These are phyloP conservation scores for Muscidifurax raptorellus DNA, from an alignment of 1,140 invertebrate genomes.

Conservation along the genomic window DNA sequence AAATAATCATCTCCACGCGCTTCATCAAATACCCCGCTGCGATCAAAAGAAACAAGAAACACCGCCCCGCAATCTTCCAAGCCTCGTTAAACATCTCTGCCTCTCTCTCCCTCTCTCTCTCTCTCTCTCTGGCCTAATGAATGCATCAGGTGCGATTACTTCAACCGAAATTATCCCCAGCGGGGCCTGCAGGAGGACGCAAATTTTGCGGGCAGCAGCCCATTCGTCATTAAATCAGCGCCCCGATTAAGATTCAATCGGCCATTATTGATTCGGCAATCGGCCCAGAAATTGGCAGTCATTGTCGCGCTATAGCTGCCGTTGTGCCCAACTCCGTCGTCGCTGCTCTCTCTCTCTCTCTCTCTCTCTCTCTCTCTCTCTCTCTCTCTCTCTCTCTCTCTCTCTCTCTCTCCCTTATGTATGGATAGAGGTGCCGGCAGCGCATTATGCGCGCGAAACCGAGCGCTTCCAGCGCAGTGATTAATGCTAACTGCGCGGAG, in stretches of 20 bases:
- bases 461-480: conserved; percentile 63
- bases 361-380: conserved; percentile 30
- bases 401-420: conserved; percentile 30
- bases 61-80: conserved; percentile 17
- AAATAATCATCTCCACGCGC: too few relatives aligned
- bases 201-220: conserved; percentile 3
- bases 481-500: conserved; percentile 72
- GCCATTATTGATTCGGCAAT: conserved; percentile 46
- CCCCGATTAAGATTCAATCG: conserved; percentile 53
- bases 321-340: conserved; percentile 56
- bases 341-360: conserved; percentile 41
- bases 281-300: conserved; percentile 47
- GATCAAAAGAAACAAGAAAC: too few relatives aligned
- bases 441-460: conserved; percentile 40
- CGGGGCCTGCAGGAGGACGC: neutral
- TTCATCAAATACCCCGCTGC: too few relatives aligned
- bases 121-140: neutral
- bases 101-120: neutral
- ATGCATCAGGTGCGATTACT: neutral
- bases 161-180: neutral
- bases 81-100: conserved; percentile 22
- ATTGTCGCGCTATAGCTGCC: conserved; percentile 41
- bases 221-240: conserved; percentile 34
- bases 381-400: conserved; percentile 41
- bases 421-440: conserved; percentile 55